Conservation (phyloP, 1,140 invertebrate genomes). For the Leptoteleia sp. region DNA sequence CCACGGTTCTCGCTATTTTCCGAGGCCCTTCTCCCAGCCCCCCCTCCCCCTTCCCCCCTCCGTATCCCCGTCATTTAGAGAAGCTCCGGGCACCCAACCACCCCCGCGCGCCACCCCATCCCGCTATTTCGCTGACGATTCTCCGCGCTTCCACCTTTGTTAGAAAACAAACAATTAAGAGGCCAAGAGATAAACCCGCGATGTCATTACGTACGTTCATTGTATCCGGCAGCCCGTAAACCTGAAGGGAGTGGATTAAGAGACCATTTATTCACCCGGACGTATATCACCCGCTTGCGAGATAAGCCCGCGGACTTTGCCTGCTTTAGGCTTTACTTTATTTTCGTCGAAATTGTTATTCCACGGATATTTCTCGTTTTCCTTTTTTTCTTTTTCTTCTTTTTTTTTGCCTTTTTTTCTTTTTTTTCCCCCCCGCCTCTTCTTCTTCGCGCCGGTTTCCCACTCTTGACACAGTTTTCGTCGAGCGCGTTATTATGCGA, state of each 20-base stretch:
- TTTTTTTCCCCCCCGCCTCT: too few relatives aligned
- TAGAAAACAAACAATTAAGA: constrained; percentile 72
- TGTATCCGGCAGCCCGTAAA: constrained; percentile 69
- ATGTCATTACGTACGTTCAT: constrained; percentile 68
- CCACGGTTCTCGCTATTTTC: constrained; percentile 23
- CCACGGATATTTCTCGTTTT: background rate
- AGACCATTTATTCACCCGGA: constrained; percentile 63
- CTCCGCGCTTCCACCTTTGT: constrained; percentile 41
- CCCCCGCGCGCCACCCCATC: too few relatives aligned
- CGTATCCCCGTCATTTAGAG: too few relatives aligned
- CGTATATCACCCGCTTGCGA: constrained; percentile 51
- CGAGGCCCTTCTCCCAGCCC: constrained; percentile 43
- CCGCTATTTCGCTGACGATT: constrained; percentile 45
- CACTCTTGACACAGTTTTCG: constrained; percentile 10
- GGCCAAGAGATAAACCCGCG: constrained; percentile 66
- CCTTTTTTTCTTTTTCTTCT: background rate
- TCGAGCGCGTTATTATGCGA: background rate
- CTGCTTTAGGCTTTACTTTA: constrained; percentile 40
- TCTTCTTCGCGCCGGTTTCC: background rate
- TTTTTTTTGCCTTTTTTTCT: background rate
- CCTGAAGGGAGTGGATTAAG: constrained; percentile 69
- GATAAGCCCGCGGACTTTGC: constrained; percentile 58
- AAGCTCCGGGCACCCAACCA: too few relatives aligned
- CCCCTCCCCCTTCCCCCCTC: constrained; percentile 1
- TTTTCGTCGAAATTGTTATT: constrained; percentile 42